These are phyloP conservation scores for Apolygus lucorum DNA, from an alignment of 1,140 invertebrate species.

Conservation along the genomic window DNA sequence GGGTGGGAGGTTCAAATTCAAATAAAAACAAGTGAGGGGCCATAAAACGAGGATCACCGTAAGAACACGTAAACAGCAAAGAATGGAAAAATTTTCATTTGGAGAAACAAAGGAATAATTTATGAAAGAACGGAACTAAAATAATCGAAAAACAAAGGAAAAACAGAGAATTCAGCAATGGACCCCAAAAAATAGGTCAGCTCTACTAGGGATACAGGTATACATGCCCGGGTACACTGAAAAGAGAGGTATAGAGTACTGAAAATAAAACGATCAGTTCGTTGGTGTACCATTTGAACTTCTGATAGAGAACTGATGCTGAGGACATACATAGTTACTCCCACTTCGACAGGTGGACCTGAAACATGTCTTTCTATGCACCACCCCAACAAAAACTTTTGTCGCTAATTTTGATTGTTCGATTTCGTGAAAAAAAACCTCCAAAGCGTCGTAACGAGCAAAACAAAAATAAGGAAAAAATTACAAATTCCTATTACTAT, in stretches of 20 bases:
- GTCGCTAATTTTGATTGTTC: too few species aligned
- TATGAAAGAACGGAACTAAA: too few species aligned
- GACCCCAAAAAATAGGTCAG: constrained; percentile 16
- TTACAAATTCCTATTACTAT: too few species aligned
- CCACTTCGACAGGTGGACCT: constrained; percentile 73
- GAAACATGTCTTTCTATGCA: constrained; percentile 24
- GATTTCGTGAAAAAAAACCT: too few species aligned
- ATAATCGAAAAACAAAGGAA: not conserved
- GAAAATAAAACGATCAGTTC: constrained; percentile 15
- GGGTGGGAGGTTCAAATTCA: too few species aligned
- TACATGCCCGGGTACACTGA: constrained; percentile 20
- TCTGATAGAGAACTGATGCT: constrained; percentile 97
- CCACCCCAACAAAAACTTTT: not conserved
- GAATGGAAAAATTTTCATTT: too few species aligned
- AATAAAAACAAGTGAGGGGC: too few species aligned
- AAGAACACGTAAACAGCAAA: too few species aligned
- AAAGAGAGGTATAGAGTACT: constrained; percentile 22
- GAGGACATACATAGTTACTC: constrained; percentile 96
- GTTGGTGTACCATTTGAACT: constrained; percentile 90
- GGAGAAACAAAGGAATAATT: too few species aligned
- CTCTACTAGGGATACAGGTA: constrained; percentile 1
- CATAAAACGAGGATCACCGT: too few species aligned
- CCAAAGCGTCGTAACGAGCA: too few species aligned
- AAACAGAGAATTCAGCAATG: constrained; percentile 20
- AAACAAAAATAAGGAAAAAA: too few species aligned